Base-by-base conservation (phyloP, 2,113 vertebrate genomes). In the Myotis yumanensis region DNA sequence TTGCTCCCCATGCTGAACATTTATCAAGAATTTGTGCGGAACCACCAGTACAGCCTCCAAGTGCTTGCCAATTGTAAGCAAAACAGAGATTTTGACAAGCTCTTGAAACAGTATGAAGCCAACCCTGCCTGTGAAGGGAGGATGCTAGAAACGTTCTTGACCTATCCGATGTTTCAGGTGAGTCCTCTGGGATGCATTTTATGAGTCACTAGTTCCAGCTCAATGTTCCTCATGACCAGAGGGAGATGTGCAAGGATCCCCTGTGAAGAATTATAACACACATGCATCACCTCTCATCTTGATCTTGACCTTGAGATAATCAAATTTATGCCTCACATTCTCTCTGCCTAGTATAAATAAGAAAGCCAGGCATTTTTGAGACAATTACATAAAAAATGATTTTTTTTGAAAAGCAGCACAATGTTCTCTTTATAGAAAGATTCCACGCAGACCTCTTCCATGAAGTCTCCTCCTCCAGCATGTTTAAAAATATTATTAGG, bases 101-200 rank as follows among this genome's bases (percentile, higher is more conserved):
- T 99, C 93, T 98, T 99, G 94, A 99, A 99, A 98, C 99, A 99
- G 94, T 99, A 99, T 15, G 99, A 99, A 98, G 98, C 99, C 86
- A 99, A 99, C 75, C 99, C 99, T 7, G 99, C 99, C 77, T 99
- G 99, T 92, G 99, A 99, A 93, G 99, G 99, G 11, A 97, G 99
- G 96, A 99, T 99, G 99, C 98, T 99, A 52, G 99, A 99, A 98
- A 99, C 99, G 0, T 99, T 99, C 98, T 98, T 99, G 97, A 99
- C 99, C 18, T 99, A 99, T 83, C 99, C 99, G 7, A 99, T 99
- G 99, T 99, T 99, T 98, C 99, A 99, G 99, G 99, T 99, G 98
- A 73, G 20, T 77, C 80, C 35, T 28, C 59, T 14, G 40, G 12
- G 35, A 9, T 7, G 35, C 8, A 4, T n/a, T 18, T 43, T 54